A percentile compares a stretch with the other conserved stretches of the same genome.
These are phyloP conservation scores for Galerucella nymphaeae DNA, from an alignment of 2,888 invertebrate genomes.

Conservation along the genomic window DNA sequence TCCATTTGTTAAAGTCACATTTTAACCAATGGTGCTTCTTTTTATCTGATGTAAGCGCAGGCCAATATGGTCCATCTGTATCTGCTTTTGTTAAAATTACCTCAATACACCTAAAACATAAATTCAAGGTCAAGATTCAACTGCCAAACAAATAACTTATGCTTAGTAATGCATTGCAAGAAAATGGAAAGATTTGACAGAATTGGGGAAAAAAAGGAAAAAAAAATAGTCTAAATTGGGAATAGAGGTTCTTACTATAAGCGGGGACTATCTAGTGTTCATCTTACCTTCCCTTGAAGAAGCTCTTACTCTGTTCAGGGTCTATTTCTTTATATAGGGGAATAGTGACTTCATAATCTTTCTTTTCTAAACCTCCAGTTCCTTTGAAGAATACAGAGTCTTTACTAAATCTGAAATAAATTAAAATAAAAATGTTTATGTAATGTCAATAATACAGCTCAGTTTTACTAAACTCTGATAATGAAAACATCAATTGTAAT, in stretches of 20 bases:
- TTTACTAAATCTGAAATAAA: slow-evolving; percentile 71
- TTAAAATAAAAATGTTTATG: background rate
- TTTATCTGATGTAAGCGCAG: slow-evolving; percentile 84
- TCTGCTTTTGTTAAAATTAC: slow-evolving; percentile 76
- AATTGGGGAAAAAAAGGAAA: background rate
- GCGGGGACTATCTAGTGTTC: too few relatives aligned
- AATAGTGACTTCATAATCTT: slow-evolving; percentile 88
- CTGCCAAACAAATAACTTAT: background rate
- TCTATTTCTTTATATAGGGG: slow-evolving; percentile 85
- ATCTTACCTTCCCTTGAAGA: slow-evolving; percentile 73
- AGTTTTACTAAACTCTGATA: too few relatives aligned
- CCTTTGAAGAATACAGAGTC: slow-evolving; percentile 86
- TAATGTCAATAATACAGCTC: background rate
- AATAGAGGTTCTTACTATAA: too few relatives aligned
- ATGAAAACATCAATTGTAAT: too few relatives aligned
- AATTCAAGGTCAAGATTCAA: background rate
- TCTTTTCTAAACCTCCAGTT: slow-evolving; percentile 84
- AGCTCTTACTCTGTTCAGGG: slow-evolving; percentile 79
- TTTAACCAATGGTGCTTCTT: slow-evolving; percentile 96
- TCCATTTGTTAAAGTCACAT: slow-evolving; percentile 98
- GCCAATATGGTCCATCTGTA: slow-evolving; percentile 85
- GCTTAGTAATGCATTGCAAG: too few relatives aligned
- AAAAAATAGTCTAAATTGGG: background rate
- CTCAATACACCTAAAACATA: slow-evolving; percentile 70
- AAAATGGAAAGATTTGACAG: background rate